Evolutionary conservation across 2,888 invertebrate genomes (phyloP).

Genomic region (Zygogramma bicolorata): DNA sequence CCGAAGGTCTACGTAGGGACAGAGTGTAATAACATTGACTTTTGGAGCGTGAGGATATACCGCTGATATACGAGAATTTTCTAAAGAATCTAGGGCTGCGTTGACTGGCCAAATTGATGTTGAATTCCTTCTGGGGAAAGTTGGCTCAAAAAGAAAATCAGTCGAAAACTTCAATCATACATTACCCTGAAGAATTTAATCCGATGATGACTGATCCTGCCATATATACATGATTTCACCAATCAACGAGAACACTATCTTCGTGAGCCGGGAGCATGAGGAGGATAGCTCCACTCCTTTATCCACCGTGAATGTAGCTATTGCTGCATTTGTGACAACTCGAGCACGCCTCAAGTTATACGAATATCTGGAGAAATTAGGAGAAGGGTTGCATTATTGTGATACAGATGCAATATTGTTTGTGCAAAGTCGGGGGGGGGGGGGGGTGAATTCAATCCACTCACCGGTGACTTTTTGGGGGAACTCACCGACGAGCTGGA

Average conservation of each 20-base stretch:
- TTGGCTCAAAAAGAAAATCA: no score
- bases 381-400: no score
- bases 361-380: slow-evolving; percentile 49
- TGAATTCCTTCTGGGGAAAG: no score
- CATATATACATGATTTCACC: slow-evolving; percentile 8
- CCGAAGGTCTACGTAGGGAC: neutral
- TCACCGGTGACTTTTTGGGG: no score
- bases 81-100: no score
- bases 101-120: no score
- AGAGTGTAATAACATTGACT: neutral
- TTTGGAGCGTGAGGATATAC: neutral
- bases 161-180: neutral
- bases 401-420: no score
- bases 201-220: neutral
- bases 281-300: slow-evolving; percentile 38
- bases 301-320: slow-evolving; percentile 52
- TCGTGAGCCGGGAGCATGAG: slow-evolving; percentile 43
- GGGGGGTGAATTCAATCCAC: no score
- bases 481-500: no score
- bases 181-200: neutral
- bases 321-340: slow-evolving; percentile 49
- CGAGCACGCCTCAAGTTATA: slow-evolving; percentile 34
- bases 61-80: no score
- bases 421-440: no score
- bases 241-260: slow-evolving; percentile 30